These are phyloP conservation scores for Amphiduros pacificus DNA, from an alignment of 2,888 invertebrate genomes.

Conservation along the genomic window DNA sequence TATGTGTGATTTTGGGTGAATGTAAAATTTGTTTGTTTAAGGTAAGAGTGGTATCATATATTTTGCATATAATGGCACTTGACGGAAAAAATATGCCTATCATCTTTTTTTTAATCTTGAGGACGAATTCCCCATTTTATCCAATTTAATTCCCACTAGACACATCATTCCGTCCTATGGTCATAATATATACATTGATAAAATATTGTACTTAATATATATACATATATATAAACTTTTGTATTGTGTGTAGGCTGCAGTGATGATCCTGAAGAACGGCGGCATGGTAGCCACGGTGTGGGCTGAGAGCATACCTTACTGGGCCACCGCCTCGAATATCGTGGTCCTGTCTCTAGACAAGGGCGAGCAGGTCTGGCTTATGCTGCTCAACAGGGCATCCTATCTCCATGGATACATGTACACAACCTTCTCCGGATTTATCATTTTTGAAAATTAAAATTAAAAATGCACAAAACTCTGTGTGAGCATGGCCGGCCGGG, in stretches of 20 bases:
- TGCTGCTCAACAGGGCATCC: constrained; percentile 45
- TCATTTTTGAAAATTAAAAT: constrained; percentile 40
- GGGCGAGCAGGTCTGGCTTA: constrained; percentile 29
- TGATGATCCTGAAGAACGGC: constrained; percentile 41
- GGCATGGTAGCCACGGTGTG: constrained; percentile 55
- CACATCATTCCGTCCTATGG: no score
- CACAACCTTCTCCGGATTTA: constrained; percentile 54
- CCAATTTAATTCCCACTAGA: no score
- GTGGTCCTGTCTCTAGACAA: constrained; percentile 12
- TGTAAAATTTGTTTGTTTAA: no score
- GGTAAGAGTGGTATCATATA: no score
- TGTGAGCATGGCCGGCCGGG: no score
- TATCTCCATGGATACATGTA: constrained; percentile 59
- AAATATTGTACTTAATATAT: not conserved
- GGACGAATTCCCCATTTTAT: no score
- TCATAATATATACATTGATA: no score
- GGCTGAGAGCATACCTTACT: constrained; percentile 57
- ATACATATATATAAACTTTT: not conserved
- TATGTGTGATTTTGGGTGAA: no score
- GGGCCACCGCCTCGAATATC: constrained; percentile 44
- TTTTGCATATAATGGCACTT: no score
- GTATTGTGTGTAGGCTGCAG: constrained; percentile 46
- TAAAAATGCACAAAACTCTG: not conserved
- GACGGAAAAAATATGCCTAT: no score
- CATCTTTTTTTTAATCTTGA: no score